phyloP scores from a whole-genome alignment of 2,113 vertebrate genomes.

The Bubo blakistoni region DNA sequence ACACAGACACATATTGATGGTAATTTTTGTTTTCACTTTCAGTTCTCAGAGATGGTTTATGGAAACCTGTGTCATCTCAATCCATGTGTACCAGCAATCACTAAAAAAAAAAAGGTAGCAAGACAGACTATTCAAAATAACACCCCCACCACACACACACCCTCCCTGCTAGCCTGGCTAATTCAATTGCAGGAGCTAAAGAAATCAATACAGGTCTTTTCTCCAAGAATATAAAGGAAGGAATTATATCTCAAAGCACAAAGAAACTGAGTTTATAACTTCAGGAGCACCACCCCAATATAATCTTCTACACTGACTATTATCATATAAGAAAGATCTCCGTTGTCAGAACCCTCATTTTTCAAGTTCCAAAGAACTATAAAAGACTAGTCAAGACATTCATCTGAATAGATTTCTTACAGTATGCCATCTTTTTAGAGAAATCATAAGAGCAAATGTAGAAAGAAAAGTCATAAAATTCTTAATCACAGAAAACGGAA shows the following conservation, averaged over 20 bases:
- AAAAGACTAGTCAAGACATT: not conserved
- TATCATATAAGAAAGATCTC: not conserved
- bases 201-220: not conserved
- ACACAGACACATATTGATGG: not conserved
- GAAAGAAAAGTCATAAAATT: not conserved
- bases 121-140: not conserved
- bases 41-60: not conserved
- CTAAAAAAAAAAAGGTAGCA: not conserved
- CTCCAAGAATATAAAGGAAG: not conserved
- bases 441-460: rapidly evolving
- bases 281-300: not conserved
- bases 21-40: not conserved
- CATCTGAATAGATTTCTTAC: not conserved
- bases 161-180: not conserved
- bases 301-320: not conserved
- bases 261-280: not conserved
- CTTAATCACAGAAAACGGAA: not conserved
- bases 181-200: not conserved
- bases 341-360: not conserved
- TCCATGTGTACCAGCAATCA: not conserved
- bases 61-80: not conserved
- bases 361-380: not conserved
- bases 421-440: not conserved
- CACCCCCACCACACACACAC: not conserved
- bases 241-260: not conserved